Percentiles rank a stretch among this genome's conserved stretches.
These are phyloP conservation scores for Aspidiotus rigidus DNA, from an alignment of 2,888 invertebrate genomes.

Conservation along the genomic window DNA sequence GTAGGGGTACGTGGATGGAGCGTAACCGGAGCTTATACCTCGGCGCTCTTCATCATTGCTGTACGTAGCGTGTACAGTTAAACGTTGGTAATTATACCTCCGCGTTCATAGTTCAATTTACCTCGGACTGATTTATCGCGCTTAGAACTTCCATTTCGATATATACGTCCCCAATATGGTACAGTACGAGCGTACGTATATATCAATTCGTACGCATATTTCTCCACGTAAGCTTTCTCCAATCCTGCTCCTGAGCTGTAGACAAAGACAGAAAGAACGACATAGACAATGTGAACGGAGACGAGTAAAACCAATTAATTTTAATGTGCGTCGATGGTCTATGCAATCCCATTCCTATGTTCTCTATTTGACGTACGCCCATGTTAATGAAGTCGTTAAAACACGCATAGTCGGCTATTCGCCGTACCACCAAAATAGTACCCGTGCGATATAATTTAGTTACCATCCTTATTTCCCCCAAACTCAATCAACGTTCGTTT, in stretches of 20 bases:
- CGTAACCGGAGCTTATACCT: too few relatives aligned
- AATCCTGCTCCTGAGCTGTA: neutral
- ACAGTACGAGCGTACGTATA: neutral
- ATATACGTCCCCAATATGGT: neutral
- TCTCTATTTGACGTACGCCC: neutral
- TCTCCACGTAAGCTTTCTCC: neutral
- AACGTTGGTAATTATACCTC: too few relatives aligned
- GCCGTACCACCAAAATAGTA: too few relatives aligned
- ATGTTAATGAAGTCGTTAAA: conserved; percentile 1
- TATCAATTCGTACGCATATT: neutral
- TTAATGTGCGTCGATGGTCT: neutral
- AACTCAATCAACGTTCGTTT: too few relatives aligned
- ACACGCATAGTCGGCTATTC: neutral
- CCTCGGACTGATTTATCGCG: conserved; percentile 2
- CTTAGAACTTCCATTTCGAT: neutral
- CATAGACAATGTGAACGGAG: neutral
- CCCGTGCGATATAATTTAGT: too few relatives aligned
- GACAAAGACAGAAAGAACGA: neutral
- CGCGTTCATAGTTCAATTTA: neutral
- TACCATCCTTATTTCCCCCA: too few relatives aligned
- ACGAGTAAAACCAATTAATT: conserved; percentile 2
- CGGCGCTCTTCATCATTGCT: too few relatives aligned
- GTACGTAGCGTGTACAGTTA: too few relatives aligned
- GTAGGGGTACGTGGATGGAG: too few relatives aligned
- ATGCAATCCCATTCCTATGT: neutral